Base-by-base conservation (phyloP, 2,113 vertebrate genomes). In the Pedetes capensis region DNA sequence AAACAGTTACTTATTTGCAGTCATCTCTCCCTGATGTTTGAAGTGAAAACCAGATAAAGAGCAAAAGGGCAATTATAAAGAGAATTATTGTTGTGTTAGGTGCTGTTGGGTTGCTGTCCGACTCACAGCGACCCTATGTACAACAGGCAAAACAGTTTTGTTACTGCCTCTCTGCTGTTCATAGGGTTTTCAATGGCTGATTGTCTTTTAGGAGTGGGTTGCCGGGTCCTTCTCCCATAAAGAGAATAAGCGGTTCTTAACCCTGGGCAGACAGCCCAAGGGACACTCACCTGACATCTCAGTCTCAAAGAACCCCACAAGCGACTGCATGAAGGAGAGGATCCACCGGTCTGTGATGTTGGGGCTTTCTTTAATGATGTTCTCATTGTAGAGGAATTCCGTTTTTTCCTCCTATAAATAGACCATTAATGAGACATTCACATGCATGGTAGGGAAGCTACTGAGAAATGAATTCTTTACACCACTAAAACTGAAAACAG, bases 301-400 rank as follows among this genome's bases (percentile, higher is more conserved):
- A 5, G 98, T 98, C 97, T 98, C 99, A 96, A 99, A 99, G 98
- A 99, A 99, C 94, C 98, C 99, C 96, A 99, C 97, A 74, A 99
- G 99, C 0, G 99, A 99, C 64, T 99, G 99, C 13, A 99, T 99
- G 97, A 99, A 99, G 49, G 99, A 99, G 97, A 99, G 98, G 96
- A 99, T 98, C 99, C 99, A 99, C 89, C 99, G 99, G 98, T 99
- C 99, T 98, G 99, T 99, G 97, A 99, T 98, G 98, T 99, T 99
- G 97, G 97, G 97, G 89, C 99, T 99, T 95, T 98, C 97, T 97
- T 98, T 99, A 61, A 97, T 97, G 0, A 97, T 99, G 97, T 96
- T 99, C 98, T 99, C 99, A 37, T 99, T 99, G 98, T 99, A 99
- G 42, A 99, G 97, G 96, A 99, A 99, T 96, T 98, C 97, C 42